These are phyloP conservation scores for Nannoperca obscura DNA, from an alignment of 2,797 vertebrate genomes.

Conservation along the genomic window DNA sequence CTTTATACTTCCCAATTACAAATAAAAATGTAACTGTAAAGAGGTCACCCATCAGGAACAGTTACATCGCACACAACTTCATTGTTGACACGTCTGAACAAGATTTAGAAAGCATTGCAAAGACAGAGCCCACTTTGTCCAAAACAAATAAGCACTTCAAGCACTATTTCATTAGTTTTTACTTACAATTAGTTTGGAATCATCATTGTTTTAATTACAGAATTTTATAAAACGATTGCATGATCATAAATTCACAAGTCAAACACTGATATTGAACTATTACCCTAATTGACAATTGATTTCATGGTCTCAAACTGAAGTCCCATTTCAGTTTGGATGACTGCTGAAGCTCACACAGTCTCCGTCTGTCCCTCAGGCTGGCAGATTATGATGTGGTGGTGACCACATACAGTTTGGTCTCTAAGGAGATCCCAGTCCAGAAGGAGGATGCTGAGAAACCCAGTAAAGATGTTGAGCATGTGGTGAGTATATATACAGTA, in stretches of 20 bases:
- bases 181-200: not conserved
- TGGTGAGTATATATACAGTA: conserved; percentile 72
- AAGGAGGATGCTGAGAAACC: conserved; percentile 86
- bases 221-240: not conserved
- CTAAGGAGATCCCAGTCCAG: conserved; percentile 90
- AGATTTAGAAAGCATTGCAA: too few species aligned
- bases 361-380: conserved; percentile 82
- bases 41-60: not conserved
- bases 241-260: not conserved
- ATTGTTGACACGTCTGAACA: not conserved
- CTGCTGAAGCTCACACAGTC: not conserved
- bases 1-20: not conserved
- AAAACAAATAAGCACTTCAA: not conserved
- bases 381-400: conserved; percentile 92
- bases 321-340: not conserved
- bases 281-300: not conserved
- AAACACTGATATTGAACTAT: not conserved
- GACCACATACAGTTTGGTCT: conserved; percentile 94
- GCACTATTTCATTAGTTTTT: not conserved
- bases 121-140: not conserved
- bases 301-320: not conserved
- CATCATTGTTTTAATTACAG: not conserved
- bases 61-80: not conserved
- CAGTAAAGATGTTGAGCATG: conserved; percentile 72
- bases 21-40: not conserved